phyloP scores from a whole-genome alignment of 2,888 invertebrate genomes.

The Ophioninae sp. region DNA sequence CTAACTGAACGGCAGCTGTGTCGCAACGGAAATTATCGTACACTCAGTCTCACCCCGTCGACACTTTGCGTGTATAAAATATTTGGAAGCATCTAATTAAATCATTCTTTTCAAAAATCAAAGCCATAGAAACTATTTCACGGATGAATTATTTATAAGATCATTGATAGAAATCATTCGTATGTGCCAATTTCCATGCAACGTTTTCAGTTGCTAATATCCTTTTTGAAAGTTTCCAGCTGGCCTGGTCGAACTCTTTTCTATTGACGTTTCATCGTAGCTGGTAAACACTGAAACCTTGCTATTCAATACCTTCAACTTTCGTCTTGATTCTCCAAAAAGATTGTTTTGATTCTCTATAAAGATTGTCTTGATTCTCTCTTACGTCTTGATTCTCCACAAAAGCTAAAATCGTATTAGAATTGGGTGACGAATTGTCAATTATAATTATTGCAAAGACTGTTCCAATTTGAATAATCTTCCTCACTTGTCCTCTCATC shows the following conservation, averaged over 20 bases:
- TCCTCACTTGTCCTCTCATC: not conserved
- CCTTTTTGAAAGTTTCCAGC: too few relatives aligned
- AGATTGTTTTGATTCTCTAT: too few relatives aligned
- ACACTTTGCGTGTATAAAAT: not conserved
- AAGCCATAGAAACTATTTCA: not conserved
- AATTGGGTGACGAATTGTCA: too few relatives aligned
- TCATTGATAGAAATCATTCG: not conserved
- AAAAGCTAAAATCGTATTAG: too few relatives aligned
- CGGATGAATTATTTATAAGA: not conserved
- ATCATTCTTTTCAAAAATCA: not conserved
- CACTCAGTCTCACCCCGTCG: not conserved
- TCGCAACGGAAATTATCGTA: not conserved
- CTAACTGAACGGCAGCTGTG: not conserved
- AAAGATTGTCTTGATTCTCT: too few relatives aligned
- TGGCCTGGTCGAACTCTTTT: too few relatives aligned
- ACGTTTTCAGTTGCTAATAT: too few relatives aligned
- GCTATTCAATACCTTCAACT: not conserved
- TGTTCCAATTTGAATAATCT: too few relatives aligned
- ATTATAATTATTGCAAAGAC: too few relatives aligned
- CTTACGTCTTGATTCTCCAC: too few relatives aligned
- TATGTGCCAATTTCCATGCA: not conserved
- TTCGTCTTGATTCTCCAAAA: not conserved
- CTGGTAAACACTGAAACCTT: not conserved
- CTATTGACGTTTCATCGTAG: too few relatives aligned
- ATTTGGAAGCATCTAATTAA: not conserved